phyloP scores from a whole-genome alignment of 2,113 vertebrate species.

The Podilymbus podiceps region DNA sequence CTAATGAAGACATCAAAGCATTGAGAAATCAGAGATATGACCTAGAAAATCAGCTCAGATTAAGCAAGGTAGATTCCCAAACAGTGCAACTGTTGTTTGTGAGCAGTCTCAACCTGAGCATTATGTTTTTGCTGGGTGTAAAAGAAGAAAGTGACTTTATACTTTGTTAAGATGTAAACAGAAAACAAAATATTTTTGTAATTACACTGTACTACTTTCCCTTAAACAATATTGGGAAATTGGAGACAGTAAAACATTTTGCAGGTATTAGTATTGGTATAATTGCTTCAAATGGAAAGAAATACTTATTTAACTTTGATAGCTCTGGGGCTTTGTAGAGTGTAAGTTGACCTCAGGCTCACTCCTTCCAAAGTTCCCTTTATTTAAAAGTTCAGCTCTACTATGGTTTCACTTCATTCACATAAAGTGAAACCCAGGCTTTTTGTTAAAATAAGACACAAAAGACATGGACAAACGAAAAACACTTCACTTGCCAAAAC shows the following conservation, averaged over 20 bases:
- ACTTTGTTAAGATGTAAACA: background rate
- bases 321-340: background rate
- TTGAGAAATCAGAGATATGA: slow-evolving; percentile 10
- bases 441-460: background rate
- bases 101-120: background rate
- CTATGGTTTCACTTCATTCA: background rate
- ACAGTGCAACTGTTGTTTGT: background rate
- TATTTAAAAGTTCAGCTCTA: background rate
- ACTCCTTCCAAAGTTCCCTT: background rate
- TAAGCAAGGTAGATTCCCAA: background rate
- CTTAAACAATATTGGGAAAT: background rate
- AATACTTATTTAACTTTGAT: background rate
- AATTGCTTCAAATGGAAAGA: background rate
- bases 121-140: background rate
- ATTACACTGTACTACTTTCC: background rate
- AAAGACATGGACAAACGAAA: background rate
- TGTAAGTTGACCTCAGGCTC: background rate
- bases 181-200: background rate
- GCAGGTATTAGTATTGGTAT: background rate
- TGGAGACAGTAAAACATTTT: background rate
- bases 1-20: background rate
- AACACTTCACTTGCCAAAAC: background rate
- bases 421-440: background rate
- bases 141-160: background rate
- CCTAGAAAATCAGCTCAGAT: background rate